phyloP scores from a whole-genome alignment of 2,113 vertebrate species.

The Syrrhaptes paradoxus region DNA sequence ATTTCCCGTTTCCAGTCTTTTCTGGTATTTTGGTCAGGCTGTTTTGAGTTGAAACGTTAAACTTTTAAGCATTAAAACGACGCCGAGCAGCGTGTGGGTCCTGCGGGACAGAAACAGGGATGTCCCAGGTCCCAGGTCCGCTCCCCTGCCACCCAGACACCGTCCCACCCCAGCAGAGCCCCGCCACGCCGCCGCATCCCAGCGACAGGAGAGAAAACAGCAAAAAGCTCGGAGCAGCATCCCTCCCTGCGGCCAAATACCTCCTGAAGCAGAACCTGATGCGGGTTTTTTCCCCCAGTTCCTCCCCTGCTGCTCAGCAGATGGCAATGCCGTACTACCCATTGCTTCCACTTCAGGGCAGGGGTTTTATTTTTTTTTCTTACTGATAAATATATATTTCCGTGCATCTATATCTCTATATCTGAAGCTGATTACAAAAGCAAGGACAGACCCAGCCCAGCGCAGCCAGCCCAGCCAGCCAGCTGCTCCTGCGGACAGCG shows the following conservation, averaged over 20 bases:
- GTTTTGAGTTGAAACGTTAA: neutral
- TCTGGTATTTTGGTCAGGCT: neutral
- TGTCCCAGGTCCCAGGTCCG: too few species aligned
- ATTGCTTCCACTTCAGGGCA: neutral
- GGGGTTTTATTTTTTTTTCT: neutral
- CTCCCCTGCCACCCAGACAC: neutral
- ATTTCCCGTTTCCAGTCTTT: neutral
- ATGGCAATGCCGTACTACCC: conserved; percentile 8
- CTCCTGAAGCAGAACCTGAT: neutral
- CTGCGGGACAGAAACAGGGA: too few species aligned
- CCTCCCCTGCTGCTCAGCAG: conserved; percentile 10
- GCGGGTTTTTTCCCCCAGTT: neutral
- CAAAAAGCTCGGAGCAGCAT: neutral
- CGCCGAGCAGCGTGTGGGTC: neutral
- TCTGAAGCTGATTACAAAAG: neutral
- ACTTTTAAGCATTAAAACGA: neutral
- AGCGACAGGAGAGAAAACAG: neutral
- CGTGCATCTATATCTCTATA: neutral
- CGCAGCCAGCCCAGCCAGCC: neutral
- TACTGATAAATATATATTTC: neutral
- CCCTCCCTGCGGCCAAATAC: neutral
- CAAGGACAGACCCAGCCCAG: neutral
- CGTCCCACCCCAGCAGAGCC: neutral
- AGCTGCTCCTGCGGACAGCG: neutral
- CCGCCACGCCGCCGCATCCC: neutral